These are phyloP conservation scores for Drosophila bifasciata DNA, from an alignment of 1,140 invertebrate genomes.

Conservation along the genomic window DNA sequence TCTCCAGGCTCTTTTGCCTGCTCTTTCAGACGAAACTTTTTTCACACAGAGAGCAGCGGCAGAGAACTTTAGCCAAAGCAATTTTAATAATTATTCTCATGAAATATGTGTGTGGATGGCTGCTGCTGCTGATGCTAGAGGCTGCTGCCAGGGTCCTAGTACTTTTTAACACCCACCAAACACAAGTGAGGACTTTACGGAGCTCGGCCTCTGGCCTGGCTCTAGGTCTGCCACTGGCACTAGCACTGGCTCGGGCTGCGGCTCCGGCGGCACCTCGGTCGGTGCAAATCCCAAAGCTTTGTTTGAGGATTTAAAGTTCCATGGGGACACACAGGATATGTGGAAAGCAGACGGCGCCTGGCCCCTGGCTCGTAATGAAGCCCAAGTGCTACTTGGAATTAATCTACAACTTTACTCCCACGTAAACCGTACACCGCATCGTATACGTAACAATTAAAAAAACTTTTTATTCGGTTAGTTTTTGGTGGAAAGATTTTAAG, in stretches of 20 bases:
- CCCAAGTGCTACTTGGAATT: slow-evolving; percentile 62
- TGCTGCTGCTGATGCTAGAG: neutral
- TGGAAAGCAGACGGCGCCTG: slow-evolving; percentile 8
- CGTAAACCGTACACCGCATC: slow-evolving; percentile 20
- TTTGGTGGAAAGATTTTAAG: slow-evolving; percentile 9
- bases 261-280: slow-evolving; percentile 1
- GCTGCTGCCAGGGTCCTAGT: slow-evolving; percentile 4
- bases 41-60: slow-evolving; percentile 45
- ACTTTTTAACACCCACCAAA: slow-evolving; percentile 29
- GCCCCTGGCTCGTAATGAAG: slow-evolving; percentile 46
- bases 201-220: neutral
- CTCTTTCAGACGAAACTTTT: slow-evolving; percentile 44
- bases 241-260: neutral
- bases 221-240: too few relatives aligned
- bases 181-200: slow-evolving; percentile 45
- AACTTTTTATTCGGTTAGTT: slow-evolving; percentile 45
- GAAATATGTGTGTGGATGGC: slow-evolving; percentile 61
- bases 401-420: slow-evolving; percentile 49
- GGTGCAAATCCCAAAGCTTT: slow-evolving; percentile 52
- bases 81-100: slow-evolving; percentile 82
- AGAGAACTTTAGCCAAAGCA: slow-evolving; percentile 64
- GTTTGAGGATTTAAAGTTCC: slow-evolving; percentile 63
- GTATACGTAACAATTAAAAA: slow-evolving; percentile 57
- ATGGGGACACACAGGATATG: slow-evolving; percentile 14
- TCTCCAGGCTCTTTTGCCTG: slow-evolving; percentile 24